Conservation (phyloP, 2,113 vertebrate genomes). For the Pedionomus torquatus region DNA sequence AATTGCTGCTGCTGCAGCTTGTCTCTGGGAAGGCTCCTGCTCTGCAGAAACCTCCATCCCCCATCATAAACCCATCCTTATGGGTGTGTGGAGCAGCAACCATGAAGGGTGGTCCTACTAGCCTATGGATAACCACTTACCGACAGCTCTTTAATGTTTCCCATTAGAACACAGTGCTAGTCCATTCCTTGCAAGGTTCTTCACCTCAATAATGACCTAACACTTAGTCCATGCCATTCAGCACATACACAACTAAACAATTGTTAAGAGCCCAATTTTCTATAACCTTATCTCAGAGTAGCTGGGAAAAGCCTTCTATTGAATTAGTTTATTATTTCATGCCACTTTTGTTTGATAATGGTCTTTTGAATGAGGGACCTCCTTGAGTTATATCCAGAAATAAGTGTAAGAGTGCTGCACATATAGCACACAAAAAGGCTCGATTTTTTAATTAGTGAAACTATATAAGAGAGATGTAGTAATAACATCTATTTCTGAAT, state of each 20-base stretch:
- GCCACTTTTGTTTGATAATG: background rate
- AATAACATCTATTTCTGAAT: background rate
- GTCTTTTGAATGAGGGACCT: background rate
- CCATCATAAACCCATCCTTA: background rate
- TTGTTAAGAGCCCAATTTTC: background rate
- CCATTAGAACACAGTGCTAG: background rate
- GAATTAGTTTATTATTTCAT: background rate
- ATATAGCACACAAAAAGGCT: background rate
- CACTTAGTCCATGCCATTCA: background rate
- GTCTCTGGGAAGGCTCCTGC: background rate
- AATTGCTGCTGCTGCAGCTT: background rate
- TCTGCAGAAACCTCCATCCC: background rate
- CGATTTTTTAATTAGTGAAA: background rate
- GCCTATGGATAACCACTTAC: background rate
- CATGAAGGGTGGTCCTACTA: background rate
- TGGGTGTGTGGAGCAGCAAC: accelerated
- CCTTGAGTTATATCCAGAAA: background rate
- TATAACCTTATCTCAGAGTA: background rate
- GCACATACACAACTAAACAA: background rate
- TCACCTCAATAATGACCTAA: background rate
- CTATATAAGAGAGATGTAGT: background rate
- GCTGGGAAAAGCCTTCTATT: background rate
- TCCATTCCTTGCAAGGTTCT: background rate
- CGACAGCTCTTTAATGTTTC: background rate
- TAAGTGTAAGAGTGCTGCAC: background rate